These are phyloP conservation scores for Sterrhoptilus dennistouni DNA, from an alignment of 2,113 vertebrate species.

Conservation along the genomic window DNA sequence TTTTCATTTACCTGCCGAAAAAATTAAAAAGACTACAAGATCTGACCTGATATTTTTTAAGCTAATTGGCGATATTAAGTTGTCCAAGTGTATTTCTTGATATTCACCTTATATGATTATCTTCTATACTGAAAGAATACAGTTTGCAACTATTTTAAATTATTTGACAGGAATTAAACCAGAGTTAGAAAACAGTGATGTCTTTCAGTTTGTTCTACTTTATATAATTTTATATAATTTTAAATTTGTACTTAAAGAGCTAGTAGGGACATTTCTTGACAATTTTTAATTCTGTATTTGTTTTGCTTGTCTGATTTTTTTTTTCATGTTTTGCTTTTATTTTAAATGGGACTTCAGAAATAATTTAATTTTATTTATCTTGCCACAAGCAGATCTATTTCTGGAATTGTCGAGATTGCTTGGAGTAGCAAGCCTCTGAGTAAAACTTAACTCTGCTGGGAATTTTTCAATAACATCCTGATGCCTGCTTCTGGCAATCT, in stretches of 20 bases:
- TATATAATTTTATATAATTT: not conserved
- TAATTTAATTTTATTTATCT: not conserved
- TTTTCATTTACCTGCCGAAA: not conserved
- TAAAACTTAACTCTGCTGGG: conserved; percentile 19
- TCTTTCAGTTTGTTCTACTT: not conserved
- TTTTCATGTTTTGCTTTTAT: not conserved
- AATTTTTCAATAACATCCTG: conserved; percentile 39
- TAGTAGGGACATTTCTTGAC: not conserved
- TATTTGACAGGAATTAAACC: not conserved
- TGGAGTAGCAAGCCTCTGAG: not conserved
- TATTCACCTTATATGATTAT: not conserved
- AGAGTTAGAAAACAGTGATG: not conserved
- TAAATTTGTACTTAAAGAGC: not conserved
- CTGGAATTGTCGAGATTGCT: not conserved
- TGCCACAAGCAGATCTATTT: not conserved
- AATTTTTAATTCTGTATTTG: not conserved
- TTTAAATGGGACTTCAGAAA: conserved; percentile 2
- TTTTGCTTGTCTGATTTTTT: not conserved
- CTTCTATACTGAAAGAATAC: not conserved
- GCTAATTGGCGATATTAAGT: not conserved
- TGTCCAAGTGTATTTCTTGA: not conserved
- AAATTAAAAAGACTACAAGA: not conserved
- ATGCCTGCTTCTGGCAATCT: conserved; percentile 40
- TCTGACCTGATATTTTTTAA: not conserved
- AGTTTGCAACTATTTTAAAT: not conserved